Evolutionary conservation across 2,113 vertebrate genomes (phyloP).

Genomic region (Plectropomus leopardus): DNA sequence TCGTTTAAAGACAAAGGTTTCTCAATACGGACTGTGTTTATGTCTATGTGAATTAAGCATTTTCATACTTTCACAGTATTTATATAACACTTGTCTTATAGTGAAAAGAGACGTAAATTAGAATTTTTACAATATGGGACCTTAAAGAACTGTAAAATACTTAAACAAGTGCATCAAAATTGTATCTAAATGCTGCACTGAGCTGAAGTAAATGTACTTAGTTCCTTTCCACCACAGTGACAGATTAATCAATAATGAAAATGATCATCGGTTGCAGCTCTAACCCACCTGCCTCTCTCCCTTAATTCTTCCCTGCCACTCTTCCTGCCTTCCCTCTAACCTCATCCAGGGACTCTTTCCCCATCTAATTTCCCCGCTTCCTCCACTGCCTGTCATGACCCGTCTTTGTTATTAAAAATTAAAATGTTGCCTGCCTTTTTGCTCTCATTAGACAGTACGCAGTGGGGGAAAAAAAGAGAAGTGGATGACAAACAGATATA

Average conservation of each 20-base stretch:
- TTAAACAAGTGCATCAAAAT: background rate
- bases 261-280: conserved; percentile 9
- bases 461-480: background rate
- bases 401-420: conserved; percentile 61
- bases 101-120: too few species aligned
- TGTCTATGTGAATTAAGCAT: too few species aligned
- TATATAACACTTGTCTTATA: too few species aligned
- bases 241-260: conserved; percentile 34
- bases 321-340: conserved; percentile 6
- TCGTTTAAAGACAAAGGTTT: too few species aligned
- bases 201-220: background rate
- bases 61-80: too few species aligned
- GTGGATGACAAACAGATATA: conserved; percentile 19
- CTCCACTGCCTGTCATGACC: conserved; percentile 50
- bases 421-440: conserved; percentile 54
- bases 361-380: conserved; percentile 46
- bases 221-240: background rate
- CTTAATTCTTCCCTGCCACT: background rate
- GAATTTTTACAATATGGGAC: too few species aligned
- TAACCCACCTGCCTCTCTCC: conserved; percentile 12
- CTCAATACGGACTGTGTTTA: too few species aligned
- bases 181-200: background rate
- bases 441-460: conserved; percentile 51
- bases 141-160: background rate
- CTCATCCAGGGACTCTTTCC: conserved; percentile 33